Percentiles rank a stretch among this genome's conserved stretches.
These are phyloP conservation scores for Marmota monax DNA, from an alignment of 2,113 vertebrate genomes.

Conservation along the genomic window DNA sequence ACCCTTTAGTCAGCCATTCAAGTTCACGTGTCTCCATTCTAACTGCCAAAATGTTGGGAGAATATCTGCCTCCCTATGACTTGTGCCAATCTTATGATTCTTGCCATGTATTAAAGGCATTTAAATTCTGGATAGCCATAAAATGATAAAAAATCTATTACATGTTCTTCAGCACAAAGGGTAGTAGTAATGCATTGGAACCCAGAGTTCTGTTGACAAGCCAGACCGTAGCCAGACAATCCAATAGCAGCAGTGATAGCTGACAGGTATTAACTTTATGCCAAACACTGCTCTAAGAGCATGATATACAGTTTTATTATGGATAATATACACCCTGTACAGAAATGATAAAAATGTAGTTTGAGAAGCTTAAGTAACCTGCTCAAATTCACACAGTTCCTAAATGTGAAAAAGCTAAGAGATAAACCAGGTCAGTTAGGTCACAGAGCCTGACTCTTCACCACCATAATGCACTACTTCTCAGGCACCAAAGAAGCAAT, in stretches of 20 bases:
- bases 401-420: neutral
- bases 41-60: neutral
- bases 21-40: neutral
- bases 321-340: neutral
- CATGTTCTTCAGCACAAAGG: neutral
- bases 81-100: neutral
- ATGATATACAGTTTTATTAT: neutral
- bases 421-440: neutral
- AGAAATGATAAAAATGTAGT: neutral
- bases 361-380: neutral
- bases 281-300: neutral
- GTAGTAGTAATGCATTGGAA: neutral
- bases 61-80: neutral
- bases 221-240: neutral
- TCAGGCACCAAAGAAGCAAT: neutral
- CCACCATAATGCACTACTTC: neutral
- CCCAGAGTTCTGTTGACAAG: neutral
- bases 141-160: neutral
- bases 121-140: neutral
- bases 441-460: neutral
- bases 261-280: neutral
- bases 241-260: neutral
- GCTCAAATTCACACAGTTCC: neutral
- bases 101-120: neutral
- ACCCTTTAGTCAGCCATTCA: neutral